Evolutionary conservation across 2,888 invertebrate species (phyloP).

Genomic region (Drosophila meridionalis): DNA sequence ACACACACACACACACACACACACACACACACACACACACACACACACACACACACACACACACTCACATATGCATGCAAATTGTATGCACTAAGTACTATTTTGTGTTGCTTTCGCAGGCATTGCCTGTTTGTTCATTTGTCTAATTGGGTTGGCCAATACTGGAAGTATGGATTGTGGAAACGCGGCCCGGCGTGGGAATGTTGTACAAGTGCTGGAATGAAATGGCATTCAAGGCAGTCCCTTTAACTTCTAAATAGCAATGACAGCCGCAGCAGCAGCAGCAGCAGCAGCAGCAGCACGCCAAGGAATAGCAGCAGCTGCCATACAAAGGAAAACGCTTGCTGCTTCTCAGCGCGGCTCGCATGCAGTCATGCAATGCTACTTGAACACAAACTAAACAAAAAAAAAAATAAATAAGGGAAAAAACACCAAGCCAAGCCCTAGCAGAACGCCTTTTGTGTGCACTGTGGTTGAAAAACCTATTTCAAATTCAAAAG

Average conservation of each 20-base stretch:
- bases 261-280: constrained; percentile 49
- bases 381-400: constrained; percentile 61
- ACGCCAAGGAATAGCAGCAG: constrained; percentile 26
- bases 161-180: constrained; percentile 27
- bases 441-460: constrained; percentile 14
- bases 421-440: constrained; percentile 43
- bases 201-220: constrained; percentile 27
- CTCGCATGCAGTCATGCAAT: constrained; percentile 81
- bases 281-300: constrained; percentile 17
- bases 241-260: constrained; percentile 64
- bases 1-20: background rate
- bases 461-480: constrained; percentile 38
- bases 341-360: constrained; percentile 44
- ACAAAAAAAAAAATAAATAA: constrained; percentile 54
- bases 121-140: constrained; percentile 66
- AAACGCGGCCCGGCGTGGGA: constrained; percentile 19
- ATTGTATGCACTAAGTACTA: constrained; percentile 31
- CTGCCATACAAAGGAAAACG: constrained; percentile 60
- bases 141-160: constrained; percentile 67
- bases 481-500: constrained; percentile 3
- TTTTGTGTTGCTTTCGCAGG: constrained; percentile 23
- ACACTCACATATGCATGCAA: constrained; percentile 44
- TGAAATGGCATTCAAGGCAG: constrained; percentile 62
- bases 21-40: no score
- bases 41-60: background rate